phyloP scores from a whole-genome alignment of 2,113 vertebrate genomes.

The Cisticola juncidis region DNA sequence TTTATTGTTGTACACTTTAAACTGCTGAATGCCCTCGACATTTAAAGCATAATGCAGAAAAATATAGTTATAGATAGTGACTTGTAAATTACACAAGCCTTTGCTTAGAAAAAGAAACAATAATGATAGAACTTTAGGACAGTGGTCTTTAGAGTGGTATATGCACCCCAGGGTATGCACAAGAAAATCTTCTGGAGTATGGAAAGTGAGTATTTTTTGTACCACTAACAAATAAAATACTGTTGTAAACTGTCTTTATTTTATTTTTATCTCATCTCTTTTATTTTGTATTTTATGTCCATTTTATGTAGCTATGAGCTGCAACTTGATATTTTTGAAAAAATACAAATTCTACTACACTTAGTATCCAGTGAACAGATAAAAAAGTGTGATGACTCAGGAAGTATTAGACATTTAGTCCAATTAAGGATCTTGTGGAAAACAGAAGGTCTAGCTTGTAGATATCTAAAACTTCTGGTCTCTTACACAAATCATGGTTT shows the following conservation, averaged over 20 bases:
- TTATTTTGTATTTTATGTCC: background rate
- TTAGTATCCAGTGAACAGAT: background rate
- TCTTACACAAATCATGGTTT: background rate
- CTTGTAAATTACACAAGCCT: background rate
- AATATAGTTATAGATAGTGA: background rate
- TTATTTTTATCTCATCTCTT: background rate
- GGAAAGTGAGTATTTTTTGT: background rate
- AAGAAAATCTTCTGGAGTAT: background rate
- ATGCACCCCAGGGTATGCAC: rapidly evolving
- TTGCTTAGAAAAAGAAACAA: background rate
- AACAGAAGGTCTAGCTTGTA: background rate
- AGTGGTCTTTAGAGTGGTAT: background rate
- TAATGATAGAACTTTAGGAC: background rate
- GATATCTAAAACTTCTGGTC: background rate
- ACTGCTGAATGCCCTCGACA: background rate
- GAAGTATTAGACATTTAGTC: background rate
- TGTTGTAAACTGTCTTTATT: background rate
- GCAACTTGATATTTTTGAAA: background rate
- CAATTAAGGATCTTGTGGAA: background rate
- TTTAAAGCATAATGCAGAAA: background rate
- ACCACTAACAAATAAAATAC: background rate
- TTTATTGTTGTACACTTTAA: background rate
- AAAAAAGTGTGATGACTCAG: background rate
- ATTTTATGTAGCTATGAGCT: background rate
- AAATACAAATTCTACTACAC: background rate